Base-by-base conservation (phyloP, 2,888 invertebrate species). In the Nipponacmea schrenckii region DNA sequence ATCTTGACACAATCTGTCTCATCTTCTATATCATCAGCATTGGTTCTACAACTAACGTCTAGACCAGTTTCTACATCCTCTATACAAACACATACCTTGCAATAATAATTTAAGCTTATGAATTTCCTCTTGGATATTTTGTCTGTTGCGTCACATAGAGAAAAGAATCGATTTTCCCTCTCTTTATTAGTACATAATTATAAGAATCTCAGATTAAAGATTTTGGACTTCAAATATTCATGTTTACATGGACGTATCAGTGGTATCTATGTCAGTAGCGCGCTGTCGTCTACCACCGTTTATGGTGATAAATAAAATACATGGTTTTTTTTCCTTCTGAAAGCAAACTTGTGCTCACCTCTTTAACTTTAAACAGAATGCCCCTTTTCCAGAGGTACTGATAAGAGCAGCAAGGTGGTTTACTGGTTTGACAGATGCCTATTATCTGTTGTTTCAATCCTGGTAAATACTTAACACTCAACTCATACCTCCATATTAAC, bases 51-150 rank as follows among this genome's bases (percentile, higher is more conserved):
- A 39, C 77, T 71, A 26, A 82, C 62, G 24, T 80, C 76, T 26
- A 78, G 26, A 45, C 67, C 44, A 7, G 69, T 80, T 79, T 63
- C 76, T 83, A 85, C 81, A 80, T 68, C 81, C 83, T 76, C 85
- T 81, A 71, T 83, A 85, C 83, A 88, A 79, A 74, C 83, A 56
- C 24, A 56, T 5, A 56, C 56, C 56, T 56, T 20, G 10, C 3
- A 39, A 39, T 5, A 83, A 69, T 83, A 82, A 83, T 82, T 82
- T 12, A 83, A 87, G 67, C 72, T 85, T 63, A 14, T 63, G 7
- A 27, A 4, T 63, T 24, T 8, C 20, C 62, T 82, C n/a, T n/a
- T n/a, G n/a, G n/a, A n/a, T n/a, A n/a, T n/a, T n/a, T n/a, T n/a
- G n/a, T n/a, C n/a, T n/a, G n/a, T n/a, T n/a, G n/a, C n/a, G n/a